Conservation (phyloP, 2,797 vertebrate species). For the Acanthiza pusilla region DNA sequence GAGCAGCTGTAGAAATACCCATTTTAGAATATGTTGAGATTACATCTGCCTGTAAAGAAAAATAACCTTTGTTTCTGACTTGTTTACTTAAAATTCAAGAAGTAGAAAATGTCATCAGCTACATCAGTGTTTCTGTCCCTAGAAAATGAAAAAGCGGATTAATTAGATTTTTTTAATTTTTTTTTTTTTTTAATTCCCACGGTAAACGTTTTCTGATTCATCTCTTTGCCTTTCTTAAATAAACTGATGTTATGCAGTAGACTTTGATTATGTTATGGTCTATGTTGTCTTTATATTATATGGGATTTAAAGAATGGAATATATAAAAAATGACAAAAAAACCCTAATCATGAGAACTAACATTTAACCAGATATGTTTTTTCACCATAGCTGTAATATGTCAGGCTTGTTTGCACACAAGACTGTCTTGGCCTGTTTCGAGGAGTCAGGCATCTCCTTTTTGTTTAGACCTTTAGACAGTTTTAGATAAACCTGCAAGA, state of each 20-base stretch:
- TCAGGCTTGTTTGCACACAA: conserved; percentile 64
- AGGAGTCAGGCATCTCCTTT: conserved; percentile 75
- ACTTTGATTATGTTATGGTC: not conserved
- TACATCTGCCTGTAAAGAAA: not conserved
- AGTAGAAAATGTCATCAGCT: conserved; percentile 10
- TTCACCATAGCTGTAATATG: conserved; percentile 73
- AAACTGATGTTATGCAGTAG: not conserved
- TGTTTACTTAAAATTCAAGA: not conserved
- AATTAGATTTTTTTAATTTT: not conserved
- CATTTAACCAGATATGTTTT: conserved; percentile 67
- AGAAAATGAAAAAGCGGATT: not conserved
- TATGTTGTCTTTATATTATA: conserved; percentile 13
- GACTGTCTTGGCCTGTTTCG: conserved; percentile 75
- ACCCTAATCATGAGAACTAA: conserved; percentile 61
- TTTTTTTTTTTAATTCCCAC: not conserved
- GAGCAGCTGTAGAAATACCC: not conserved
- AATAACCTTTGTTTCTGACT: not conserved
- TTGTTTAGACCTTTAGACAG: conserved; percentile 74
- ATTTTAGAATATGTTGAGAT: not conserved
- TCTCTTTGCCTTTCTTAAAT: conserved; percentile 68
- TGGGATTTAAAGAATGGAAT: not conserved
- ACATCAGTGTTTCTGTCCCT: not conserved
- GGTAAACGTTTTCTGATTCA: conserved; percentile 35
- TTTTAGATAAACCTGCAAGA: conserved; percentile 80
- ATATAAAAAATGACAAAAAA: not conserved